A percentile compares a stretch with the other conserved stretches of the same genome.
These are phyloP conservation scores for Erynnis tages DNA, from an alignment of 2,888 invertebrate species.

Conservation along the genomic window DNA sequence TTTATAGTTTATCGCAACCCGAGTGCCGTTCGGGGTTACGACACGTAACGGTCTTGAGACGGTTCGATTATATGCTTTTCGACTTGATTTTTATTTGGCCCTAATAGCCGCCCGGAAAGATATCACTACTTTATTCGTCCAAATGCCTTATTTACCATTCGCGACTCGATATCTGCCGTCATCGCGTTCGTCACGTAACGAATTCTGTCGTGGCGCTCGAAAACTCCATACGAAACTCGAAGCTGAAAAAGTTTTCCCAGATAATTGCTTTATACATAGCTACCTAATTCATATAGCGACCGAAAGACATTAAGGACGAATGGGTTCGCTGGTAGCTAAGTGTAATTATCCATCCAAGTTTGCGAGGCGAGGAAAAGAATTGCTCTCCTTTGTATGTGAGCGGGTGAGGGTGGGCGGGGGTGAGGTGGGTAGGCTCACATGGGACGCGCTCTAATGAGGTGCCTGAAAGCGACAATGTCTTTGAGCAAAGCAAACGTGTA, in stretches of 20 bases:
- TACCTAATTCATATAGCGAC: conserved; percentile 31
- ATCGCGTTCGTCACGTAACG: conserved; percentile 15
- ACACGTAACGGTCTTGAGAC: conserved; percentile 60
- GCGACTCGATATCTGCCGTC: not conserved
- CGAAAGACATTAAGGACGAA: conserved; percentile 50
- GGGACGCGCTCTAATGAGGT: conserved; percentile 82
- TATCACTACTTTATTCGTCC: conserved; percentile 11
- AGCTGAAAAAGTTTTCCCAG: conserved; percentile 16
- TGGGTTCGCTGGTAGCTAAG: conserved; percentile 56
- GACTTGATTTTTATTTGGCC: conserved; percentile 66
- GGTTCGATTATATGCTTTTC: conserved; percentile 62
- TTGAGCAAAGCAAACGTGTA: conserved; percentile 80
- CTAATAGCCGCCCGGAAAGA: conserved; percentile 45
- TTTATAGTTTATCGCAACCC: conserved; percentile 73
- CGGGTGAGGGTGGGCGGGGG: conserved; percentile 40
- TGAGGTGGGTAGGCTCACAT: conserved; percentile 72
- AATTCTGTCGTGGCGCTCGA: not conserved
- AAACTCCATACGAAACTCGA: conserved; percentile 6
- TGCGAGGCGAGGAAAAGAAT: conserved; percentile 77
- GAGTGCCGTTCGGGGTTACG: conserved; percentile 66
- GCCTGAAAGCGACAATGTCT: conserved; percentile 82
- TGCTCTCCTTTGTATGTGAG: conserved; percentile 61
- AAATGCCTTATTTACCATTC: conserved; percentile 44
- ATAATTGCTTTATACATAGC: conserved; percentile 22
- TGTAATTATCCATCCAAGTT: conserved; percentile 79